Percentiles rank a stretch among this genome's conserved stretches.
These are phyloP conservation scores for Agrochola lychnidis DNA, from an alignment of 2,888 invertebrate species.

Conservation along the genomic window DNA sequence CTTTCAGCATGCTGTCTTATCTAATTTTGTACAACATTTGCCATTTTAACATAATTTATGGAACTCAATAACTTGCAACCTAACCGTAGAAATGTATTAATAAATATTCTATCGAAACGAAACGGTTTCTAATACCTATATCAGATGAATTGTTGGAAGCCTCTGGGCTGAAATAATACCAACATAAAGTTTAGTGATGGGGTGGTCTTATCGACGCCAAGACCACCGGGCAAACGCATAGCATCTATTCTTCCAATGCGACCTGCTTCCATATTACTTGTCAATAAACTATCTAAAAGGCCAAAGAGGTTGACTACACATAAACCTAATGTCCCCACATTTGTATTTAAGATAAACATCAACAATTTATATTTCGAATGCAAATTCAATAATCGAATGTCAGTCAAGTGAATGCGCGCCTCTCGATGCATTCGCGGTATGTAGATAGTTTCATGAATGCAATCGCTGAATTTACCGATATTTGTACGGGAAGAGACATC, in stretches of 20 bases:
- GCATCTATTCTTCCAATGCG: slow-evolving; percentile 27
- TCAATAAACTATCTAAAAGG: slow-evolving; percentile 56
- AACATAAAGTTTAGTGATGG: slow-evolving; percentile 30
- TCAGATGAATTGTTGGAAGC: slow-evolving; percentile 14
- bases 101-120: slow-evolving; percentile 27
- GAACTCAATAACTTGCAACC: slow-evolving; percentile 16
- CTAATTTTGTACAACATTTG: not conserved
- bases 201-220: slow-evolving; percentile 34
- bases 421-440: slow-evolving; percentile 52
- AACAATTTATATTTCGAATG: slow-evolving; percentile 61
- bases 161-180: slow-evolving; percentile 37
- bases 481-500: slow-evolving; percentile 44
- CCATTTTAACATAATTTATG: slow-evolving; percentile 17
- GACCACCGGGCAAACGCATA: slow-evolving; percentile 44
- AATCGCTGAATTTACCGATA: slow-evolving; percentile 60
- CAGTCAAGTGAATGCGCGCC: slow-evolving; percentile 58
- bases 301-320: slow-evolving; percentile 59
- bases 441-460: slow-evolving; percentile 59
- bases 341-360: slow-evolving; percentile 61
- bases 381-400: slow-evolving; percentile 64
- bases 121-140: slow-evolving; percentile 33
- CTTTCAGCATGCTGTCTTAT: not conserved
- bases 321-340: slow-evolving; percentile 62
- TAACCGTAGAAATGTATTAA: slow-evolving; percentile 13
- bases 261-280: slow-evolving; percentile 47